phyloP scores from a whole-genome alignment of 2,113 vertebrate genomes.

The Oceanites oceanicus region DNA sequence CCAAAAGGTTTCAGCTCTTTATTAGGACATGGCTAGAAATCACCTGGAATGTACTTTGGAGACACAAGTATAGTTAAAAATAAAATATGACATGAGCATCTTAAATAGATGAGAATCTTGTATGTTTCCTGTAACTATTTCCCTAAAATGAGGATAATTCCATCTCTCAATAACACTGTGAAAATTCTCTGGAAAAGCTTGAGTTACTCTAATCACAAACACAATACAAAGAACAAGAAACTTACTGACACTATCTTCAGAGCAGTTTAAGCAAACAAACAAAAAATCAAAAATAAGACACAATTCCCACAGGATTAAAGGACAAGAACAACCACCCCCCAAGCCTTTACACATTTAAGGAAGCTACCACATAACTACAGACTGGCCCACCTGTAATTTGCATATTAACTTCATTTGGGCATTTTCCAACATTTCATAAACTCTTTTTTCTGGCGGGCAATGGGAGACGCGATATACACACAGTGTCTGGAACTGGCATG shows the following conservation, averaged over 20 bases:
- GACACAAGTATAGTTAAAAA: background rate
- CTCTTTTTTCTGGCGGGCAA: background rate
- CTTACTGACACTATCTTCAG: background rate
- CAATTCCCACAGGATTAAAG: background rate
- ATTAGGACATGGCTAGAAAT: background rate
- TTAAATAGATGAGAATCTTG: background rate
- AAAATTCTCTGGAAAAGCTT: background rate
- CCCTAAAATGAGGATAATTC: background rate
- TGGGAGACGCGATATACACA: background rate
- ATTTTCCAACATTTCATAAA: background rate
- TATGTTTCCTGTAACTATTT: background rate
- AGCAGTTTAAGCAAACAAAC: background rate
- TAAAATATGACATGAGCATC: background rate
- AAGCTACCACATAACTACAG: background rate
- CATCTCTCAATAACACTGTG: background rate
- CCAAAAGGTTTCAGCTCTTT: background rate
- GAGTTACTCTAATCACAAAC: background rate
- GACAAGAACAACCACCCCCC: background rate
- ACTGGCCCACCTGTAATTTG: background rate
- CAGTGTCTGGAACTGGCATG: background rate
- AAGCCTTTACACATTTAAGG: background rate
- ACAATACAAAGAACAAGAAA: background rate
- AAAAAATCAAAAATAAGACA: background rate
- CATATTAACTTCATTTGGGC: background rate
- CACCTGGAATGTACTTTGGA: background rate